phyloP scores from a whole-genome alignment of 1,140 invertebrate genomes.

The Vollenhovia emeryi region DNA sequence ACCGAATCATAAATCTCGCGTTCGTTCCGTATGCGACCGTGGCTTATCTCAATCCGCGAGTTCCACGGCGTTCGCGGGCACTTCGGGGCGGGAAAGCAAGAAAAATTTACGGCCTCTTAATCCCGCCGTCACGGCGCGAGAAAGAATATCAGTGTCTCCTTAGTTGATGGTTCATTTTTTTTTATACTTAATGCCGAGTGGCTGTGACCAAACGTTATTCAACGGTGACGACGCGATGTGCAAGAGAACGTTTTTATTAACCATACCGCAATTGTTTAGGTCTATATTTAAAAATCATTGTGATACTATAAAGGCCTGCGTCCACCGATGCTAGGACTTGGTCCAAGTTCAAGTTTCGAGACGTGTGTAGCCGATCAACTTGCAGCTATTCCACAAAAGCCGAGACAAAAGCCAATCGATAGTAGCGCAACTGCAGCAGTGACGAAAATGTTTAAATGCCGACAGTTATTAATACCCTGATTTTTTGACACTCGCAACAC shows the following conservation, averaged over 20 bases:
- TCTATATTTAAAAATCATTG: neutral
- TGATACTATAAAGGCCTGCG: neutral
- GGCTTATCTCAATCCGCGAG: neutral
- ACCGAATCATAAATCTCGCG: slow-evolving; percentile 36
- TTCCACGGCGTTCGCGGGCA: neutral
- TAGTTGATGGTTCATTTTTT: neutral
- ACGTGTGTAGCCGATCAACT: too few species aligned
- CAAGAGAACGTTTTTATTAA: neutral
- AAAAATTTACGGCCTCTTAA: neutral
- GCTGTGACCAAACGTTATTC: neutral
- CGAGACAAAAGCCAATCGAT: too few species aligned
- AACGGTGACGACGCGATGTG: neutral
- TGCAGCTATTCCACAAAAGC: too few species aligned
- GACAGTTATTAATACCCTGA: too few species aligned
- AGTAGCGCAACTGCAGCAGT: too few species aligned
- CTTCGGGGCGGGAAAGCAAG: neutral
- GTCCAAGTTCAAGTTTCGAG: too few species aligned
- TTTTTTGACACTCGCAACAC: too few species aligned
- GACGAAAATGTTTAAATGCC: too few species aligned
- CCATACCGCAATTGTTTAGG: neutral
- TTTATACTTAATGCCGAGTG: neutral
- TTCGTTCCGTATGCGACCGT: neutral
- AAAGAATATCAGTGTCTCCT: neutral
- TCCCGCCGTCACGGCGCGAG: neutral
- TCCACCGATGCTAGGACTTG: too few species aligned